Evolutionary conservation across 2,888 invertebrate genomes (phyloP).

Genomic region (Pristionchus entomophagus): DNA sequence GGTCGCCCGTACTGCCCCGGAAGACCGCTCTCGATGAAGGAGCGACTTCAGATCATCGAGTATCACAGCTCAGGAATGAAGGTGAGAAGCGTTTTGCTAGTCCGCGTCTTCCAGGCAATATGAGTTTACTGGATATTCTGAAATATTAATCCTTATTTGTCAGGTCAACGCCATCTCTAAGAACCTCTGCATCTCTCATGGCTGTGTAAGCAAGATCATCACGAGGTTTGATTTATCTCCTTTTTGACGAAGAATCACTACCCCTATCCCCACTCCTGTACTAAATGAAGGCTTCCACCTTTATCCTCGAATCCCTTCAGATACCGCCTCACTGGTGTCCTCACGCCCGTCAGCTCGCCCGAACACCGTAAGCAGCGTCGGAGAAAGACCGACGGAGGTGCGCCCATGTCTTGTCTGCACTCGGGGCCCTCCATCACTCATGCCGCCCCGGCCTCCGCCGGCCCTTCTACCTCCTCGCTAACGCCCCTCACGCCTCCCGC

Average conservation of each 20-base stretch:
- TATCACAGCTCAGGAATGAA: slow-evolving; percentile 73
- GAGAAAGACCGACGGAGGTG: slow-evolving; percentile 47
- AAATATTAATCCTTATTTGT: background rate
- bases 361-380: slow-evolving; percentile 66
- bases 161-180: slow-evolving; percentile 75
- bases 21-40: slow-evolving; percentile 74
- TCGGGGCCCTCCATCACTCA: background rate
- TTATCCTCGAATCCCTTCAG: slow-evolving; percentile 51
- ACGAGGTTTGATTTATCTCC: slow-evolving; percentile 59
- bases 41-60: slow-evolving; percentile 69
- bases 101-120: too few relatives aligned
- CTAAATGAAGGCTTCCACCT: too few relatives aligned
- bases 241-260: background rate
- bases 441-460: background rate
- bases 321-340: slow-evolving; percentile 72
- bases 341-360: slow-evolving; percentile 72
- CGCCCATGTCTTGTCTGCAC: too few relatives aligned
- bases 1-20: slow-evolving; percentile 74
- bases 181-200: slow-evolving; percentile 73
- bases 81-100: too few relatives aligned
- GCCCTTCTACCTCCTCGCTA: background rate
- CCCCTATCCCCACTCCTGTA: background rate
- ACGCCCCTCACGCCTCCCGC: slow-evolving; percentile 12
- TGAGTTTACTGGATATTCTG: background rate
- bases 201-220: slow-evolving; percentile 74